Evolutionary conservation across 2,888 invertebrate genomes (phyloP).

Genomic region (Diogma glabrata): DNA sequence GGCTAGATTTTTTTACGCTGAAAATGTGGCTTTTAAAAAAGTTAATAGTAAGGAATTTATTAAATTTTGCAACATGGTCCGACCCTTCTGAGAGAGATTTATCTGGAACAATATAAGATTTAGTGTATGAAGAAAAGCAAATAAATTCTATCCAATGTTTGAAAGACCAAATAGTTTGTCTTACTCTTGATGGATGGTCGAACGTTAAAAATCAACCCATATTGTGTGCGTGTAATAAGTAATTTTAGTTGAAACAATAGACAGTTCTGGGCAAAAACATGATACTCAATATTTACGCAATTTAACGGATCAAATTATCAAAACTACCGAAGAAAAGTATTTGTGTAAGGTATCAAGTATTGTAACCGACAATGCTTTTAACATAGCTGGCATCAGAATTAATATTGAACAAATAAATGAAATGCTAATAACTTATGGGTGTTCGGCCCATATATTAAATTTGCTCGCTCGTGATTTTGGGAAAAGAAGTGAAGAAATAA

Average conservation of each 20-base stretch:
- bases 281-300: background rate
- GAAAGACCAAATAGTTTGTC: background rate
- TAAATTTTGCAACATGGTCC: too few species aligned
- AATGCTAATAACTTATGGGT: too few species aligned
- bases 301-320: background rate
- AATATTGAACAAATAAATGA: background rate
- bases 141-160: background rate
- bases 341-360: background rate
- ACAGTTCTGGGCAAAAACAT: background rate
- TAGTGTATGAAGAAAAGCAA: slow-evolving; percentile 1
- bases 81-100: background rate
- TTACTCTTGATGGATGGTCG: background rate
- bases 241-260: background rate
- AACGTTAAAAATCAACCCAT: background rate
- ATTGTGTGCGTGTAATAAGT: background rate
- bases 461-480: background rate
- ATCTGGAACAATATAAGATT: background rate
- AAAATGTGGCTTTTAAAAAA: background rate
- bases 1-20: too few species aligned
- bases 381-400: background rate
- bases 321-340: background rate
- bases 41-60: background rate
- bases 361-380: background rate
- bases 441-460: background rate
- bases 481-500: background rate